phyloP scores from a whole-genome alignment of 2,888 invertebrate species.

The Cheilosia vernalis region DNA sequence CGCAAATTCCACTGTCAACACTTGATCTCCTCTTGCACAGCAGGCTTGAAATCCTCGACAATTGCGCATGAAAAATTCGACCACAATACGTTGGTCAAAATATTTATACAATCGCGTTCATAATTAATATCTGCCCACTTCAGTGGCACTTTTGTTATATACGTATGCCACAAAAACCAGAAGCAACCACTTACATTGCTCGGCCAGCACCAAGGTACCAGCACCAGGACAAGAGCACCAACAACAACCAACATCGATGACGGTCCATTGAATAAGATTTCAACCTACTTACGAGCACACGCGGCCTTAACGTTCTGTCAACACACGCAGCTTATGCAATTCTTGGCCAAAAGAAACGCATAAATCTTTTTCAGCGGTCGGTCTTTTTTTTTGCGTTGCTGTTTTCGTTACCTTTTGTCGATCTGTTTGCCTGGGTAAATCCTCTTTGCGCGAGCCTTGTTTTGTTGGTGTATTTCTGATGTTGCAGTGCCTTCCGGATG shows the following conservation, averaged over 20 bases:
- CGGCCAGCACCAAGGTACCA: slow-evolving; percentile 2
- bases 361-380: slow-evolving; percentile 51
- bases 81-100: slow-evolving; percentile 55
- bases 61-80: slow-evolving; percentile 21
- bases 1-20: slow-evolving; percentile 25
- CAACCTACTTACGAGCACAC: slow-evolving; percentile 66
- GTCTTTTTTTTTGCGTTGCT: slow-evolving; percentile 1
- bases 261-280: slow-evolving; percentile 69
- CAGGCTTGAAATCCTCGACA: slow-evolving; percentile 42
- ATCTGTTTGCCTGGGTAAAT: slow-evolving; percentile 48
- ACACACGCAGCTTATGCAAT: slow-evolving; percentile 72
- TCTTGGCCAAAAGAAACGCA: slow-evolving; percentile 55
- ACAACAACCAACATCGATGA: slow-evolving; percentile 23
- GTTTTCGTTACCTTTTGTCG: not conserved
- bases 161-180: slow-evolving; percentile 39
- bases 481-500: slow-evolving; percentile 28
- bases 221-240: not conserved
- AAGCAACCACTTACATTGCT: slow-evolving; percentile 36
- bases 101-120: slow-evolving; percentile 67
- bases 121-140: slow-evolving; percentile 75
- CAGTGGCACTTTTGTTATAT: slow-evolving; percentile 47
- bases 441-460: slow-evolving; percentile 51
- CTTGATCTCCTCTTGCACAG: slow-evolving; percentile 16
- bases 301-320: slow-evolving; percentile 69
- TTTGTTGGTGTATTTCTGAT: slow-evolving; percentile 13